Evolutionary conservation across 2,113 vertebrate species (phyloP).

Genomic region (Ammodytes marinus): DNA sequence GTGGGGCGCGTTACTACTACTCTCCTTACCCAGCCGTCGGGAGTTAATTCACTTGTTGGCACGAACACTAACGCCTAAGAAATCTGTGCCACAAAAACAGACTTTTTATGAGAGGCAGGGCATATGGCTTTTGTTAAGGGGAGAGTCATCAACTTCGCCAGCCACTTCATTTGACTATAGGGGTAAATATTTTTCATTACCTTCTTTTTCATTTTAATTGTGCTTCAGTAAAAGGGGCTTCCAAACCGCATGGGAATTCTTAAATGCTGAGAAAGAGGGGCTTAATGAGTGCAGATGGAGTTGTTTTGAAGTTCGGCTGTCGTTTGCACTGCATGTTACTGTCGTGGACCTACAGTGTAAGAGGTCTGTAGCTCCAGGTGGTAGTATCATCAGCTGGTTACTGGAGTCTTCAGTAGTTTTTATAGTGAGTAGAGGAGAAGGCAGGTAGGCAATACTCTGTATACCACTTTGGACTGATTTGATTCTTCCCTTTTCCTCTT

Average conservation of each 20-base stretch:
- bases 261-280: conserved; percentile 66
- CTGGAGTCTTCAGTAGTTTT: conserved; percentile 1
- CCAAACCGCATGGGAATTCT: conserved; percentile 76
- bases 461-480: conserved; percentile 12
- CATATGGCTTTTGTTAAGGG: conserved; percentile 80
- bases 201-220: conserved; percentile 74
- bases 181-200: conserved; percentile 81
- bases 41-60: conserved; percentile 63
- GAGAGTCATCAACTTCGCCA: conserved; percentile 73
- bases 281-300: conserved; percentile 64
- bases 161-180: conserved; percentile 70
- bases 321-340: conserved; percentile 38
- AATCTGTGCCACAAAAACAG: conserved; percentile 72
- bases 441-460: conserved; percentile 4
- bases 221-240: conserved; percentile 77
- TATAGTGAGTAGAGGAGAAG: background rate
- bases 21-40: conserved; percentile 34
- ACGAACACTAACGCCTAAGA: conserved; percentile 50
- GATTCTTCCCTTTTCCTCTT: conserved; percentile 37
- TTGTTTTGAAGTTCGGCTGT: conserved; percentile 58
- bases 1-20: too few relatives aligned
- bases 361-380: conserved; percentile 63
- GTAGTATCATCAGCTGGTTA: conserved; percentile 39
- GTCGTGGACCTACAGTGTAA: conserved; percentile 28
- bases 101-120: conserved; percentile 63